Percentiles rank a stretch among this genome's conserved stretches.
phyloP scores from a whole-genome alignment of 1,140 invertebrate species.

The Drosophila arizonae region DNA sequence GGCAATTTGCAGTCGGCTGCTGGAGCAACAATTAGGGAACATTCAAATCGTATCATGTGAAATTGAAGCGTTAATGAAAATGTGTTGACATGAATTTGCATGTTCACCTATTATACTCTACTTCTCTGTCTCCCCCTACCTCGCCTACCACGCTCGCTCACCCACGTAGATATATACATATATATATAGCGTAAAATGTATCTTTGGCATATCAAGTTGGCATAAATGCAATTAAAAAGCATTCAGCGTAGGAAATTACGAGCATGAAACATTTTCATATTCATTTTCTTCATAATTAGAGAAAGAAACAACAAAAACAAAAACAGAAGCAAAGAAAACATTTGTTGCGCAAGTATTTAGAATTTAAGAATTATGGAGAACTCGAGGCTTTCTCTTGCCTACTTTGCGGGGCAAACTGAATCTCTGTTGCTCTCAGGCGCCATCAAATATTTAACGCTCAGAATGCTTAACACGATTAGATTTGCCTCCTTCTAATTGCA shows the following conservation, averaged over 20 bases:
- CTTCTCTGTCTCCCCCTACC: neutral
- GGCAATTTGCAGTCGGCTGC: neutral
- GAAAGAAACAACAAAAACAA: conserved; percentile 1
- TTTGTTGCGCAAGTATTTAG: too few relatives aligned
- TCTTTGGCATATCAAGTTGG: conserved; percentile 17
- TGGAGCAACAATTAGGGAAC: conserved; percentile 44
- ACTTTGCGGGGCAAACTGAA: neutral
- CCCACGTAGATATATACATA: neutral
- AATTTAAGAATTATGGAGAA: neutral
- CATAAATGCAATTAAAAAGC: conserved; percentile 49
- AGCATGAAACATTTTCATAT: conserved; percentile 15
- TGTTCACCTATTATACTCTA: conserved; percentile 10
- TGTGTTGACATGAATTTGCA: conserved; percentile 32
- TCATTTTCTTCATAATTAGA: conserved; percentile 11
- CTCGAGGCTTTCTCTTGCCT: neutral
- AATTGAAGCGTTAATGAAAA: conserved; percentile 52
- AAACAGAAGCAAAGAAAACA: neutral
- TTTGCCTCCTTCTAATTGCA: too few relatives aligned
- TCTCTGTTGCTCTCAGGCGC: neutral
- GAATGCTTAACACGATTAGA: too few relatives aligned
- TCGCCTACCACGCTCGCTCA: neutral
- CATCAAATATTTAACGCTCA: too few relatives aligned
- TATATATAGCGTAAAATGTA: neutral
- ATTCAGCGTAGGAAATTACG: conserved; percentile 31
- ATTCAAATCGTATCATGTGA: conserved; percentile 53